Percentiles rank a stretch among this genome's conserved stretches.
These are phyloP conservation scores for Schizopygopsis malacanthus DNA, from an alignment of 2,797 vertebrate species.

Conservation along the genomic window DNA sequence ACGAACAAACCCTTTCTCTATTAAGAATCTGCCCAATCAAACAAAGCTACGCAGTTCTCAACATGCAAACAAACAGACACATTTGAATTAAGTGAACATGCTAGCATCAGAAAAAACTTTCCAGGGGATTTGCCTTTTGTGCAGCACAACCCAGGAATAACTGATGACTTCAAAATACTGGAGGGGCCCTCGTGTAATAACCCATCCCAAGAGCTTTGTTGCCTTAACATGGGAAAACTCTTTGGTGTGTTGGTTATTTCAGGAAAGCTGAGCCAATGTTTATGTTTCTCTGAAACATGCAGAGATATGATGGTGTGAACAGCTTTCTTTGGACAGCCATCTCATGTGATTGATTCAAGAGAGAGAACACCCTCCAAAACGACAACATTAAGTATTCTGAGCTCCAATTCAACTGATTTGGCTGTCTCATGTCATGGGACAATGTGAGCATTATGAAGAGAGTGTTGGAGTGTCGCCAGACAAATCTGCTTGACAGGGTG, in stretches of 20 bases:
- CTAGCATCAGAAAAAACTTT: neutral
- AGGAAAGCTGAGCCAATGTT: slow-evolving; percentile 65
- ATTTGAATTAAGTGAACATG: slow-evolving; percentile 25
- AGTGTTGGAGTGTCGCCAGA: slow-evolving; percentile 27
- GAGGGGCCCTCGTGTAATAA: neutral
- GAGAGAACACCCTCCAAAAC: neutral
- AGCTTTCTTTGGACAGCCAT: slow-evolving; percentile 8
- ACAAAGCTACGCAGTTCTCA: slow-evolving; percentile 53
- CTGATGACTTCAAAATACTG: slow-evolving; percentile 25
- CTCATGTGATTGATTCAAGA: neutral
- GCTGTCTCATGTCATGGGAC: neutral
- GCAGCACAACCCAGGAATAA: slow-evolving; percentile 36
- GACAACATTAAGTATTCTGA: neutral
- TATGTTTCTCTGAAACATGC: slow-evolving; percentile 69
- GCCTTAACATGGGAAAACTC: slow-evolving; percentile 68
- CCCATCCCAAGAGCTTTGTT: slow-evolving; percentile 30
- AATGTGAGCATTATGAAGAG: slow-evolving; percentile 30
- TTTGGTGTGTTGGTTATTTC: slow-evolving; percentile 63
- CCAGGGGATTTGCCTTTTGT: slow-evolving; percentile 21
- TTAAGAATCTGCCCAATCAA: slow-evolving; percentile 38
- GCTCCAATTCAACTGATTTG: neutral
- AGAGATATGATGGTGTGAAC: slow-evolving; percentile 14
- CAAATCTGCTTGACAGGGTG: slow-evolving; percentile 56
- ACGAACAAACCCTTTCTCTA: slow-evolving; percentile 18
- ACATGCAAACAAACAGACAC: slow-evolving; percentile 51